These are phyloP conservation scores for Mormyrops boulengeri DNA, from an alignment of 2,797 vertebrate genomes.

Conservation along the genomic window DNA sequence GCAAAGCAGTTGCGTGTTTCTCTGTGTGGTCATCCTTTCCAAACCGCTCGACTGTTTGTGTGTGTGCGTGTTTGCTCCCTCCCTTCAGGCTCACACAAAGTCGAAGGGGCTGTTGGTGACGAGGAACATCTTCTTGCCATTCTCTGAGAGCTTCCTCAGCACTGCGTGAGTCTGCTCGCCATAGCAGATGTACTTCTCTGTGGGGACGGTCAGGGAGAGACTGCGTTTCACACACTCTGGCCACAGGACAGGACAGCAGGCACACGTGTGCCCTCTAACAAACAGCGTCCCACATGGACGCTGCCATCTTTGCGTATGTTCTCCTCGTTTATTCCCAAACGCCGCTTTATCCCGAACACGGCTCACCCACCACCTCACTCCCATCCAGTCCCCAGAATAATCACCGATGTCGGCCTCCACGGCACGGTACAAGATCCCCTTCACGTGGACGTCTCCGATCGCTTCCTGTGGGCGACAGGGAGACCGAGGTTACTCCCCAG, in stretches of 20 bases:
- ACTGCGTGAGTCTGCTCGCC: conserved; percentile 89
- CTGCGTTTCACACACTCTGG: neutral
- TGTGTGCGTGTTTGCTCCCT: neutral
- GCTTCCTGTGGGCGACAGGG: conserved; percentile 68
- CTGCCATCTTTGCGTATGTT: neutral
- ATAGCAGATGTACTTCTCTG: conserved; percentile 93
- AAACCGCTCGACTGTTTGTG: neutral
- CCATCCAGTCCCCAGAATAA: conserved; percentile 15
- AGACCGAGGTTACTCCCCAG: neutral
- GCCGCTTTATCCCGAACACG: neutral
- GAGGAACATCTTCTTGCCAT: conserved; percentile 97
- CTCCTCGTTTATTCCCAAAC: neutral
- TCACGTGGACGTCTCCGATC: conserved; percentile 92
- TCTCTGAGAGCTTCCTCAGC: conserved; percentile 81
- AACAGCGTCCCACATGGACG: neutral
- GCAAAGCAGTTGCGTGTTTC: neutral
- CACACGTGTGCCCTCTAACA: neutral
- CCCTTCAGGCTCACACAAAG: conserved; percentile 80
- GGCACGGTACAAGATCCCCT: conserved; percentile 92
- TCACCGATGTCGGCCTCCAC: conserved; percentile 94
- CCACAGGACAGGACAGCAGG: neutral
- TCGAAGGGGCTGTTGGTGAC: conserved; percentile 98
- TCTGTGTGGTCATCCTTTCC: neutral
- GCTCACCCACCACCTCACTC: neutral
- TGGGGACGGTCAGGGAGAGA: conserved; percentile 7